Base-by-base conservation (phyloP, 2,797 vertebrate species). In the Chaetodon trifasciatus region DNA sequence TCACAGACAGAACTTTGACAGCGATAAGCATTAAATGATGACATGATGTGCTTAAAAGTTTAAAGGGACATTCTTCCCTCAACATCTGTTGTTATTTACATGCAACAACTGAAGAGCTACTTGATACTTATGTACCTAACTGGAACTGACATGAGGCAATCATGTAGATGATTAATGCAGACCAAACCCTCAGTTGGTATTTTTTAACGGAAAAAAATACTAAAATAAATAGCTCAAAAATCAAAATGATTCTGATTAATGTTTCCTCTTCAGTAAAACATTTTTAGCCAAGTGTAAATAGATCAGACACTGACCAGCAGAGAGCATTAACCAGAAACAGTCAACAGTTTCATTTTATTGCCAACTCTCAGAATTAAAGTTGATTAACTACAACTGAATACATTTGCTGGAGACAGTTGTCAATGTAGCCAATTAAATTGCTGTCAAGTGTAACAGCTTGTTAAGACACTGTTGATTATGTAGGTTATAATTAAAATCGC, bases 401-500 rank as follows among this genome's bases (percentile, higher is more conserved):
- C 71, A 70, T 78, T 19, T 73, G 44, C 57, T 1, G 0, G 63
- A 47, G 44, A 74, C 66, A 23, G 35, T 56, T 74, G n/a, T 24
- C 63, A 67, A 65, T 53, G 8, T 1, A 57, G 47, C 3, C 10
- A 71, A n/a, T 66, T 6, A 50, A 84, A 75, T 73, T 47, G n/a
- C 35, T 2, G 35, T 83, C 40, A 58, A 63, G 39, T 60, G 46
- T 21, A 40, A 55, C 60, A 40, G n/a, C 32, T 39, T 70, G 23
- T 64, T 68, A 16, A 73, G 56, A 68, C 37, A 32, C n/a, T 21
- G 8, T 56, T 56, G 13, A 53, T 74, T 57, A 57, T 53, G n/a
- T 16, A 61, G 70, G 16, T 68, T 57, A 8, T 35, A 62, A 77
- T 53, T 57, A 47, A 65, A 74, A 19, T 23, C 0, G 0, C 8